Base-by-base conservation (phyloP, 2,888 invertebrate species). In the Cantharis rustica region DNA sequence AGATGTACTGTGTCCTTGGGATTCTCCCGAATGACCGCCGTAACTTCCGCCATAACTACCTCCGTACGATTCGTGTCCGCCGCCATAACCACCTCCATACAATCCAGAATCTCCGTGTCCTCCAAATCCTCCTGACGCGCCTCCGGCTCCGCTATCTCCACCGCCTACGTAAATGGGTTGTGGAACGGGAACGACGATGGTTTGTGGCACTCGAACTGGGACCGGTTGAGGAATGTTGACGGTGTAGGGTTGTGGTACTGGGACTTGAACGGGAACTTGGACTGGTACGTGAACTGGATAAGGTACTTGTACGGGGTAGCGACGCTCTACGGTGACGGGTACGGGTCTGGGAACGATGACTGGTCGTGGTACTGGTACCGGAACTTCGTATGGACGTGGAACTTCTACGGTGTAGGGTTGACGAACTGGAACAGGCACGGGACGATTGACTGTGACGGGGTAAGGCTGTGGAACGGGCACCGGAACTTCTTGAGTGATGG, bases 391-490 rank as follows among this genome's bases (percentile, higher is more conserved):
- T 61, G 77, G 73, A 16, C 75, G 72, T 13, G 77, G 78, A 13
- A 75, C 78, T 26, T 70, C 66, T 9, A 78, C 78, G 15, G 75
- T 20, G 10, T 75, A 76, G 26, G 75, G 75, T 61, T 75, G 77
- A 10, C 71, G 66, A 16, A 79, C 77, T 26, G 77, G 73, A 20
- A 73, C 73, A 15, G 77, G 71, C 3, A 79, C 79, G 61, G 79
- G 72, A 11, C 76, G 71, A 31, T 69, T 79, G 16, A 79, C 68
- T 7, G 76, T 76, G 9, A 79, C 79, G 2, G 74, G 74, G 64
- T 76, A 79, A 2, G 79, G 79, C 26, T 73, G 73, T 10, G 77
- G 75, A 17, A 79, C 79, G 15, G 79, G 75, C 16, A 79, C 69
- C 11, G 75, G 64, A 27, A 79, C 76, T 68, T 74, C 70, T 69